These are phyloP conservation scores for Coturnix japonica DNA, from an alignment of 2,113 vertebrate species.

Conservation along the genomic window DNA sequence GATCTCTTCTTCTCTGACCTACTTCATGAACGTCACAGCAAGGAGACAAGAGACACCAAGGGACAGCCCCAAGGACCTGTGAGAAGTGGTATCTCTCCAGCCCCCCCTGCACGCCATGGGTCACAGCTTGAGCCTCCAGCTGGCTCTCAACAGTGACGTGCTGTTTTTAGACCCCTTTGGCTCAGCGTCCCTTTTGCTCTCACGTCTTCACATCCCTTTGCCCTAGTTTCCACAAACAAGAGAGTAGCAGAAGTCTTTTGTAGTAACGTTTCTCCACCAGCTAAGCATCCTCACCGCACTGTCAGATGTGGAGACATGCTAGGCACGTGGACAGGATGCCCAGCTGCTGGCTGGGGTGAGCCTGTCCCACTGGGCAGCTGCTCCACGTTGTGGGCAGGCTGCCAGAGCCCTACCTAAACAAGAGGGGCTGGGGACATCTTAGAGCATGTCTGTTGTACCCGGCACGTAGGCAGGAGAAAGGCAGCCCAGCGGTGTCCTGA, in stretches of 20 bases:
- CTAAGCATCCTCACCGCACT: not conserved
- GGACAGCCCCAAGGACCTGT: not conserved
- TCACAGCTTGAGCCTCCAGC: not conserved
- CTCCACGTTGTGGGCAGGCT: accelerated
- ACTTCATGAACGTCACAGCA: not conserved
- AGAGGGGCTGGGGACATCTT: accelerated
- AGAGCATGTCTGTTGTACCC: accelerated
- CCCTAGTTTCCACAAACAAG: not conserved
- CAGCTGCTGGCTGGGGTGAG: not conserved
- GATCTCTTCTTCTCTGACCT: not conserved
- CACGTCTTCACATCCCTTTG: not conserved
- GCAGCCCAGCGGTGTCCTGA: accelerated
- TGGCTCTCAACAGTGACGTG: not conserved
- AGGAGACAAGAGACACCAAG: not conserved
- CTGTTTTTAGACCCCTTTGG: not conserved
- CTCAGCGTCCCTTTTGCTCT: no score
- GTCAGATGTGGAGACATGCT: not conserved
- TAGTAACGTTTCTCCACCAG: not conserved
- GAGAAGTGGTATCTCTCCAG: not conserved
- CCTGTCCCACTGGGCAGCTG: not conserved
- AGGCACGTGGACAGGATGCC: no score
- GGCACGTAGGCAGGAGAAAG: accelerated
- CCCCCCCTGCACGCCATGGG: no score
- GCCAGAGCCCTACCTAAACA: not conserved
- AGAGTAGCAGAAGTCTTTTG: not conserved